Percentiles rank a stretch among this genome's conserved stretches.
Conservation (phyloP, 2,888 invertebrate species). For the Lapara coniferarum region DNA sequence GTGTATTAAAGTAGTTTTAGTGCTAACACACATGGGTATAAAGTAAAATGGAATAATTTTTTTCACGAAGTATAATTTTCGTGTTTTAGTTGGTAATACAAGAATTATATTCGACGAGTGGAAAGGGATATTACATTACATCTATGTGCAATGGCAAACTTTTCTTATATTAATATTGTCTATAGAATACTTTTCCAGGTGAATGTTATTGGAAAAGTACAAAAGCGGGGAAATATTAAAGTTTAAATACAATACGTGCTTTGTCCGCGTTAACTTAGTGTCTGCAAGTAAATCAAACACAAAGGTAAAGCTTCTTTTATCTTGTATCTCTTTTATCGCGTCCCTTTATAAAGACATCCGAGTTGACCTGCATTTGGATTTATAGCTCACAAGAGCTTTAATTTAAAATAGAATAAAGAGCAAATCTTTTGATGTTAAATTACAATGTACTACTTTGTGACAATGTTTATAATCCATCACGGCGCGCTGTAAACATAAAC, state of each 20-base stretch:
- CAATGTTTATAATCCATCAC: slow-evolving; percentile 12
- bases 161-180: too few species aligned
- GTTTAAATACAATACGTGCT: neutral
- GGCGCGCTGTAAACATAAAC: slow-evolving; percentile 12
- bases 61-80: too few species aligned
- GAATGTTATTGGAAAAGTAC: neutral
- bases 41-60: too few species aligned
- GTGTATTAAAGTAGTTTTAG: too few species aligned
- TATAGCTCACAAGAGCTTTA: slow-evolving; percentile 1
- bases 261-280: neutral
- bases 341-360: neutral
- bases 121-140: too few species aligned
- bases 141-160: too few species aligned
- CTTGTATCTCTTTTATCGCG: slow-evolving; percentile 2
- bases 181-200: too few species aligned
- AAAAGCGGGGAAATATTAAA: neutral
- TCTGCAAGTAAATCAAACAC: neutral
- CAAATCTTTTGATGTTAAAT: slow-evolving; percentile 19
- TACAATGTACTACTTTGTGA: slow-evolving; percentile 7
- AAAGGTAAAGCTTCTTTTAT: slow-evolving; percentile 3
- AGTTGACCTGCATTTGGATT: neutral
- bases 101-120: too few species aligned
- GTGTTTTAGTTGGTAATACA: too few species aligned
- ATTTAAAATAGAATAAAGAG: slow-evolving; percentile 11
- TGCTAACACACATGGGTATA: too few species aligned